Evolutionary conservation across 2,113 vertebrate genomes (phyloP).

Genomic region (Otus sunia): DNA sequence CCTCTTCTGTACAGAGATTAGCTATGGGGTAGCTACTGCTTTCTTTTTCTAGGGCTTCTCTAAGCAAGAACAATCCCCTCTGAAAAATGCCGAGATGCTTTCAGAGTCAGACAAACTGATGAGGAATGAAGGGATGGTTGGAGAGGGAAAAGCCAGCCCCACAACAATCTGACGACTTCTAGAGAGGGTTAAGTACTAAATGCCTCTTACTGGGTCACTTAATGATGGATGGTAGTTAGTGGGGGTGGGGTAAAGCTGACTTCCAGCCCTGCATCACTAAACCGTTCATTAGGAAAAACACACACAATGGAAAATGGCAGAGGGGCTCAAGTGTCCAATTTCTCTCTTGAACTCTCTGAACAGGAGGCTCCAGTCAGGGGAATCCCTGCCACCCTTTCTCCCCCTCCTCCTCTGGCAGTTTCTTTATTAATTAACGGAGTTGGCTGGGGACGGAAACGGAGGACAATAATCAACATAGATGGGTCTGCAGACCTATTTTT

Average conservation of each 20-base stretch:
- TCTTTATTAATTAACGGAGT: slow-evolving; percentile 77
- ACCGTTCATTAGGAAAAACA: slow-evolving; percentile 70
- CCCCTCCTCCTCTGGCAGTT: slow-evolving; percentile 63
- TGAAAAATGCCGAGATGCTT: neutral
- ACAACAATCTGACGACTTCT: slow-evolving; percentile 52
- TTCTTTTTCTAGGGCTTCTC: neutral
- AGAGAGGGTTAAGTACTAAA: slow-evolving; percentile 64
- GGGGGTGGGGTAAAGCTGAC: slow-evolving; percentile 70
- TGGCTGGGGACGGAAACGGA: slow-evolving; percentile 72
- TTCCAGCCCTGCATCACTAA: slow-evolving; percentile 73
- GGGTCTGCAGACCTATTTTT: slow-evolving; percentile 76
- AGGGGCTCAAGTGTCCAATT: slow-evolving; percentile 73
- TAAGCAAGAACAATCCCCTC: neutral
- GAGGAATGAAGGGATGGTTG: neutral
- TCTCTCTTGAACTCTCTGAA: slow-evolving; percentile 73
- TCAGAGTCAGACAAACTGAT: neutral
- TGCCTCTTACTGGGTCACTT: slow-evolving; percentile 67
- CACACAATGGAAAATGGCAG: slow-evolving; percentile 72
- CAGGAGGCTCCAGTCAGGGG: slow-evolving; percentile 73
- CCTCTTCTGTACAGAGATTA: neutral
- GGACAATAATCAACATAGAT: slow-evolving; percentile 76
- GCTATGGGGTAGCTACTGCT: neutral
- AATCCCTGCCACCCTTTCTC: slow-evolving; percentile 67
- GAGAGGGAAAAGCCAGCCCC: slow-evolving; percentile 27
- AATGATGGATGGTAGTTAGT: slow-evolving; percentile 64